These are phyloP conservation scores for Leucophenga maculata DNA, from an alignment of 2,888 invertebrate species.

Conservation along the genomic window DNA sequence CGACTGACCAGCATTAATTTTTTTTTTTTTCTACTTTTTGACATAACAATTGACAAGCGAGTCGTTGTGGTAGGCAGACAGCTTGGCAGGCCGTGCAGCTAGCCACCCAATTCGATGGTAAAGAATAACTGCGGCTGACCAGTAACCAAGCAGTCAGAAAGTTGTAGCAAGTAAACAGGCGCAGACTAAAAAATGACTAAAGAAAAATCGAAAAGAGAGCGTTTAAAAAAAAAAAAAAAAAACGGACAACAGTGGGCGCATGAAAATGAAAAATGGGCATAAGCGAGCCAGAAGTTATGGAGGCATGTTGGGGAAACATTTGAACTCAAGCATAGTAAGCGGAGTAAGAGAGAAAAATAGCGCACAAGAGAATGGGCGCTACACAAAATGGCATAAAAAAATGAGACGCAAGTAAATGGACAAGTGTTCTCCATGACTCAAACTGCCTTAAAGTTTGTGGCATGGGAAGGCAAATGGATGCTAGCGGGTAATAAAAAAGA, in stretches of 20 bases:
- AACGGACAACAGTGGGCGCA: constrained; percentile 25
- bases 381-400: constrained; percentile 10
- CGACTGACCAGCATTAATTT: not conserved
- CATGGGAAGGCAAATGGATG: not conserved
- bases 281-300: constrained; percentile 23
- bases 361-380: constrained; percentile 34
- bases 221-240: constrained; percentile 12
- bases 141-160: constrained; percentile 71
- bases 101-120: constrained; percentile 38
- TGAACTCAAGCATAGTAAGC: constrained; percentile 40
- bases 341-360: constrained; percentile 33
- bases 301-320: constrained; percentile 35
- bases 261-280: constrained; percentile 22
- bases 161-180: constrained; percentile 61
- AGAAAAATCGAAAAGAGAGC: constrained; percentile 15
- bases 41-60: constrained; percentile 9
- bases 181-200: constrained; percentile 19
- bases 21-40: constrained; percentile 8
- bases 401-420: constrained; percentile 26
- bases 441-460: not conserved
- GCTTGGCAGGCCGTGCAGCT: not conserved
- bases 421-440: not conserved
- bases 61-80: not conserved
- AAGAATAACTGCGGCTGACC: constrained; percentile 69
- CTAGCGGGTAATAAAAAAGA: not conserved